Percentiles rank a stretch among this genome's conserved stretches.
These are phyloP conservation scores for Nasonovia ribisnigri DNA, from an alignment of 2,888 invertebrate genomes.

Conservation along the genomic window DNA sequence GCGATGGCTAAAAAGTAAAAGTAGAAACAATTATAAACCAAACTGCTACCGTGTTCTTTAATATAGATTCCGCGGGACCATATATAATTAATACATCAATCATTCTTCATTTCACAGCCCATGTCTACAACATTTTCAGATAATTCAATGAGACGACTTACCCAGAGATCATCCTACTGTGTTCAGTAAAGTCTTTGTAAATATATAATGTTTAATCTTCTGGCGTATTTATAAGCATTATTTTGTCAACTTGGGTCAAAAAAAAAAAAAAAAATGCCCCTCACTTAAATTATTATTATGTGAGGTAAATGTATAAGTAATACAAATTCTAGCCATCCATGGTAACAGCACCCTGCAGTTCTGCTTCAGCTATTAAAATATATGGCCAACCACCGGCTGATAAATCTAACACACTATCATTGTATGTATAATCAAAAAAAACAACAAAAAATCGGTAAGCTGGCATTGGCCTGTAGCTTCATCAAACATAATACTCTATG, in stretches of 20 bases:
- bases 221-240: neutral
- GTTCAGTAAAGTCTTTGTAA: neutral
- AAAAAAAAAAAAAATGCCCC: neutral
- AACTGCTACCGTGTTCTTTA: neutral
- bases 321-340: neutral
- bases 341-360: neutral
- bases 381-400: neutral
- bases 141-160: neutral
- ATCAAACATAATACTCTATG: neutral
- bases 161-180: neutral
- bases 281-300: neutral
- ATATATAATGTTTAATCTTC: neutral
- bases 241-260: neutral
- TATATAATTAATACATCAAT: neutral
- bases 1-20: neutral
- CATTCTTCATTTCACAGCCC: neutral
- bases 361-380: neutral
- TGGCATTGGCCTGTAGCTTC: neutral
- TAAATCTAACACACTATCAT: neutral
- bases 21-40: neutral
- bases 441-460: neutral
- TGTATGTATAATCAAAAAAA: neutral
- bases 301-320: neutral
- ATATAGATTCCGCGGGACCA: neutral
- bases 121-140: neutral